These are phyloP conservation scores for Neria commutata DNA, from an alignment of 2,888 invertebrate species.

Conservation along the genomic window DNA sequence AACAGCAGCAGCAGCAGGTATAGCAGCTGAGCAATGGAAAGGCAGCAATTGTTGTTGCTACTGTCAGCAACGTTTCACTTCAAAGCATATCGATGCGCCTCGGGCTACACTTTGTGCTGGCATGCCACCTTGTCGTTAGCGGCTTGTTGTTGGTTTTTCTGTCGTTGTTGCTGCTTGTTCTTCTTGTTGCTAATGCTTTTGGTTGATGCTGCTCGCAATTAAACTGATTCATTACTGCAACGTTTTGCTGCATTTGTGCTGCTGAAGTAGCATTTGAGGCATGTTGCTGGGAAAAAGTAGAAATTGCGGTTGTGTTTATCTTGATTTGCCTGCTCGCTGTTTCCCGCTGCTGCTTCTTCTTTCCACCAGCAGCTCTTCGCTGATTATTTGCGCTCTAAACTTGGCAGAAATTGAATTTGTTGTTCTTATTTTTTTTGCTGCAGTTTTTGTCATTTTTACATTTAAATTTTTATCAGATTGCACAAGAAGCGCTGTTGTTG, in stretches of 20 bases:
- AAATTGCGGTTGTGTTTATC: background rate
- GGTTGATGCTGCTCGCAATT: slow-evolving; percentile 11
- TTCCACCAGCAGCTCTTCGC: too few species aligned
- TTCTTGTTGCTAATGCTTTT: background rate
- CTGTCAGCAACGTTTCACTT: slow-evolving; percentile 36
- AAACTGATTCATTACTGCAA: slow-evolving; percentile 20
- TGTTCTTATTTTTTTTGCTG: background rate
- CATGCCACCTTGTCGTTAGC: background rate
- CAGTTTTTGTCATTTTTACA: slow-evolving; percentile 3
- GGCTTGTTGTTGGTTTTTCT: slow-evolving; percentile 18
- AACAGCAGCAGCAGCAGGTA: too few species aligned
- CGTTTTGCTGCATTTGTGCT: background rate
- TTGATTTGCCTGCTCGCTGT: background rate
- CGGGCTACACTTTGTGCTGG: slow-evolving; percentile 46
- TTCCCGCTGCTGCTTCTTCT: too few species aligned
- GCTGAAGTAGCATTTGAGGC: too few species aligned
- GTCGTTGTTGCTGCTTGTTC: slow-evolving; percentile 33
- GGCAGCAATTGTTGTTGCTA: background rate
- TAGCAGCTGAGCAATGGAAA: too few species aligned
- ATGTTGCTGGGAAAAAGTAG: too few species aligned
- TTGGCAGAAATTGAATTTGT: background rate
- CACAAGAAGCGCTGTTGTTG: too few species aligned
- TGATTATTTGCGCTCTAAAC: too few species aligned
- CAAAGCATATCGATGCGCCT: slow-evolving; percentile 40
- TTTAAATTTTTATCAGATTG: slow-evolving; percentile 12